Base-by-base conservation (phyloP, 2,113 vertebrate genomes). In the Brienomyrus brachyistius region DNA sequence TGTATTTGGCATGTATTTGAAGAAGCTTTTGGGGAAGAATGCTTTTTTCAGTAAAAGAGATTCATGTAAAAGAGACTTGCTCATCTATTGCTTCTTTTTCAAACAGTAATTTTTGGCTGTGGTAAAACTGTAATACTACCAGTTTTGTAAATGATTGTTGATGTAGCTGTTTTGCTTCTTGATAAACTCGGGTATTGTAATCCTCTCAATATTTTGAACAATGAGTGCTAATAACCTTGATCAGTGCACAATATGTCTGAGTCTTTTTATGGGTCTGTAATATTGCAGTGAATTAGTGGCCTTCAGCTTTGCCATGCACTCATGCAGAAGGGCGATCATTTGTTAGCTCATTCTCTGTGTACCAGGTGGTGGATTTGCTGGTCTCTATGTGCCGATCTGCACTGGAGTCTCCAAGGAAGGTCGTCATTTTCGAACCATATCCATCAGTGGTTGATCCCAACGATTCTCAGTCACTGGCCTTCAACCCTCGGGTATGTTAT, bases 371-470 rank as follows among this genome's bases (percentile, higher is more conserved):
- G 90, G 97, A 98, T 94, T 93, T 98, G 0, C 92, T 98, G 47
- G 97, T 98, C 56, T 97, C 97, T 85, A 98, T 98, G 97, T 98
- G 97, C 93, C 95, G 97, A 40, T 98, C 97, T 92, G 97, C 97
- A 0, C 93, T 98, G 94, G 97, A 97, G 91, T 98, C 97, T 90
- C 97, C 97, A 54, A 96, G 97, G 91, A 98, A 97, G 95, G 97
- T 97, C 88, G 97, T 98, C 86, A 98, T 98, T 95, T 98, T 98
- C 93, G 97, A 98, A 96, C 97, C 97, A 95, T 98, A 98, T 94
- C 97, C 97, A 92, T 98, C 97, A 91, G 97, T 98, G 92, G 97
- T 98, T 89, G 97, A 98, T 93, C 97, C 97, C 56, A 97, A 96
- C 52, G 97, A 98, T 92, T 93, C 96, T 93, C 97, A 97, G 94